Percentiles rank a stretch among this genome's conserved stretches.
phyloP scores from a whole-genome alignment of 2,888 invertebrate genomes.

The Acrobasis suavella region DNA sequence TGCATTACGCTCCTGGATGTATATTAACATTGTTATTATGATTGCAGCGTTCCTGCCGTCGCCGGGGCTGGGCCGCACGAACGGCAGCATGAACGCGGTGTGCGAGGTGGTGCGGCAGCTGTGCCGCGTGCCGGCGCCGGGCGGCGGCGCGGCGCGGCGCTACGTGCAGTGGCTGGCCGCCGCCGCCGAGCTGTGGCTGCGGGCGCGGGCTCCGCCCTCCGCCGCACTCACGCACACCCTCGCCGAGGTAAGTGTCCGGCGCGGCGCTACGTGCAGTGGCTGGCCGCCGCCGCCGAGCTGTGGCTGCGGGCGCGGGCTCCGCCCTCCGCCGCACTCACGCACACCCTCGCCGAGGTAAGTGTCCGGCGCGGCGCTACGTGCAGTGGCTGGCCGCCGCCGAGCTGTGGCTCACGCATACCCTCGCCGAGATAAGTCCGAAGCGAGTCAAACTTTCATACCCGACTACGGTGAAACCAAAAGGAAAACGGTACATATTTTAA shows the following conservation, averaged over 20 bases:
- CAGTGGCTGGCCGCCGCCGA: constrained; percentile 86
- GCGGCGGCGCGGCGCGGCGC: constrained; percentile 85
- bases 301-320: constrained; percentile 65
- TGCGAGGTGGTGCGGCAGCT: constrained; percentile 92
- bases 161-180: constrained; percentile 88
- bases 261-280: constrained; percentile 88
- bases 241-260: constrained; percentile 87
- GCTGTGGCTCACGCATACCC: constrained; percentile 86
- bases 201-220: constrained; percentile 58
- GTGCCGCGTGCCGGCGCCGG: constrained; percentile 84
- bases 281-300: constrained; percentile 80
- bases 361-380: constrained; percentile 85
- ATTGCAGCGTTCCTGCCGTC: constrained; percentile 58
- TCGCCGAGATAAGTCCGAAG: constrained; percentile 89
- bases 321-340: constrained; percentile 80
- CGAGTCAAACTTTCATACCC: too few species aligned
- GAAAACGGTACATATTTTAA: too few species aligned
- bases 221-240: constrained; percentile 87
- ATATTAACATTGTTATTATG: background rate
- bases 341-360: constrained; percentile 89
- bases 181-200: constrained; percentile 77
- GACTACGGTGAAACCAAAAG: too few species aligned
- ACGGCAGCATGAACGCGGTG: constrained; percentile 80
- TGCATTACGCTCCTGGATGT: too few species aligned
- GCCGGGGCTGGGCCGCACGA: constrained; percentile 40